Base-by-base conservation (phyloP, 2,113 vertebrate genomes). In the Scomber scombrus region DNA sequence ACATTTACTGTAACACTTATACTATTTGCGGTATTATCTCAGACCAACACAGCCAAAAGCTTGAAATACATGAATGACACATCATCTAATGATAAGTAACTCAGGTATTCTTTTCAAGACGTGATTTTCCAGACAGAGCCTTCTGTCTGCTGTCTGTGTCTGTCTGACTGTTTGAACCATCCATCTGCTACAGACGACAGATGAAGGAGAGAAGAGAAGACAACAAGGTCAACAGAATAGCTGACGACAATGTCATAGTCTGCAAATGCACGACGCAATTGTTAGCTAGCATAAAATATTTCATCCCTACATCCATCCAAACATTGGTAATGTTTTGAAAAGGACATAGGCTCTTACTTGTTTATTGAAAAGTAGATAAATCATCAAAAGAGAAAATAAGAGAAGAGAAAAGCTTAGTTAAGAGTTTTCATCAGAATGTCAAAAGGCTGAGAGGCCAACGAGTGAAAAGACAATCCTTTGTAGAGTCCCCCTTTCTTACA, bases 121-220 rank as follows among this genome's bases (percentile, higher is more conserved):
- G 49, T 50, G 62, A 63, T 81, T 87, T 85, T 86, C 74, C 88
- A 91, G 88, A 90, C 75, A 75, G 62, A 84, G 81, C 72, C 66
- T 55, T 79, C 75, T 85, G 75, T 81, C 85, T 71, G 31, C 76
- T 68, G 82, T 64, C 71, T 86, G 60, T 65, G 64, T 70, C 79
- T 46, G 69, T 71, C 79, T 71, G 75, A 67, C 72, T 57, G 72
- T 83, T 88, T 85, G 77, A 90, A 88, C 82, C 73, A 70, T 84
- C 86, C 82, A 88, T 85, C 84, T 85, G 88, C 55, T 84, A 10
- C 51, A 79, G 66, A 54, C n/a, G 1, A 34, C 68, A 81, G 9
- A 66, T 8, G n/a, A 67, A 81, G n/a, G 21, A 80, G 63, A 75
- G 54, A 52, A 61, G 26, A 26, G 43, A 65, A 40, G 70, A 86